Base-by-base conservation (phyloP, 2,888 invertebrate genomes). In the Syrista parreyssii region DNA sequence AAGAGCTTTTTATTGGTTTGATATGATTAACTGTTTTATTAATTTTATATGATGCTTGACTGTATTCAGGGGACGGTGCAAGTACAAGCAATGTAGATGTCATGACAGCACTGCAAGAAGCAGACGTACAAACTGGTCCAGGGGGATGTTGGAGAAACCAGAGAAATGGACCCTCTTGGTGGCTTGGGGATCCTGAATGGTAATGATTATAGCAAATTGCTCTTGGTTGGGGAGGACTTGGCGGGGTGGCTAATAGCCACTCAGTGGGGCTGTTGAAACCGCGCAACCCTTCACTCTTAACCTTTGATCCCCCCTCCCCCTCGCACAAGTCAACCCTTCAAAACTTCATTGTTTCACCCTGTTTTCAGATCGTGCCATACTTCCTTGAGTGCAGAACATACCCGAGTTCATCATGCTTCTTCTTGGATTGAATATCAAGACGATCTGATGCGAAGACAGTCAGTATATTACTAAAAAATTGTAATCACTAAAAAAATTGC, bases 181-280 rank as follows among this genome's bases (percentile, higher is more conserved):
- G 82, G 84, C 84, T 85, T 83, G 84, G 85, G 85, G 85, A 86
- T 88, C 82, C 85, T 88, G 88, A 89, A 89, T 89, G 87, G 88
- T 89, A 87, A 89, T 89, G 89, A 89, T 89, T 89, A 89, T 86
- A 87, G 87, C 87, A 88, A 89, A 89, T 89, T 89, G 89, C 89
- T 86, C 88, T 87, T 86, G 88, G 85, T 86, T 85, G 85, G 85
- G 83, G 86, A 84, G 76, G 78, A 74, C 85, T 75, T 79, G 78
- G 82, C 80, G 81, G 81, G 86, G 85, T 87, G 88, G 86, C 87
- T 90, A 90, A 90, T 89, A 90, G 89, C 90, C 89, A 90, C 90
- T 90, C 89, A 87, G 87, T 89, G 85, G 86, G 88, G 86, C 86
- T 88, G 87, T 88, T 89, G 86, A 89, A 87, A 86, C 85, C 86